Conservation (phyloP, 2,113 vertebrate genomes). For the Ceyx margarethae region DNA sequence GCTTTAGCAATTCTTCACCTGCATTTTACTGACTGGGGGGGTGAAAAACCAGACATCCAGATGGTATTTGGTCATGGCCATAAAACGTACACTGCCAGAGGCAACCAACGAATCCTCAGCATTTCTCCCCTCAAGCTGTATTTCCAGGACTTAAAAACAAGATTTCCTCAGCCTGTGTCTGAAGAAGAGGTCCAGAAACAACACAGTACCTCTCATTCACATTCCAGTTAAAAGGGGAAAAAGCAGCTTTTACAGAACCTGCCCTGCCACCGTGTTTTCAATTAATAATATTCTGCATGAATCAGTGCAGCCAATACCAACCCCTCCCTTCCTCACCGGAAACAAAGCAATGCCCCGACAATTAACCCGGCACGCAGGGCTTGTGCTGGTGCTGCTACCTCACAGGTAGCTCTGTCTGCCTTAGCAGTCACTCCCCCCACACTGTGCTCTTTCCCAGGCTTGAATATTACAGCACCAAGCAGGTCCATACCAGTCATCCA, state of each 20-base stretch:
- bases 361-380: neutral
- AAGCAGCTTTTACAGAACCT: neutral
- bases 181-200: neutral
- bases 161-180: neutral
- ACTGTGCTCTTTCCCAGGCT: neutral
- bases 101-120: neutral
- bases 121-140: neutral
- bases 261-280: neutral
- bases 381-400: neutral
- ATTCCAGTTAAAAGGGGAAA: neutral
- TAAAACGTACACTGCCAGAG: neutral
- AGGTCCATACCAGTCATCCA: conserved; percentile 89
- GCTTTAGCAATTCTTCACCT: neutral
- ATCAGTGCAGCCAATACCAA: neutral
- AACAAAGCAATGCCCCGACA: neutral
- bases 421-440: neutral
- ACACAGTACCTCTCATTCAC: neutral
- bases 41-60: neutral
- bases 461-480: neutral
- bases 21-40: neutral
- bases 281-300: neutral
- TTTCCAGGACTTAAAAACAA: neutral
- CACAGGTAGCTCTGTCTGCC: neutral
- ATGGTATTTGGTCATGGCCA: neutral
- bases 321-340: neutral